A percentile compares a stretch with the other conserved stretches of the same genome.
Conservation (phyloP, 2,797 vertebrate species). For the Chloroceryle inda region DNA sequence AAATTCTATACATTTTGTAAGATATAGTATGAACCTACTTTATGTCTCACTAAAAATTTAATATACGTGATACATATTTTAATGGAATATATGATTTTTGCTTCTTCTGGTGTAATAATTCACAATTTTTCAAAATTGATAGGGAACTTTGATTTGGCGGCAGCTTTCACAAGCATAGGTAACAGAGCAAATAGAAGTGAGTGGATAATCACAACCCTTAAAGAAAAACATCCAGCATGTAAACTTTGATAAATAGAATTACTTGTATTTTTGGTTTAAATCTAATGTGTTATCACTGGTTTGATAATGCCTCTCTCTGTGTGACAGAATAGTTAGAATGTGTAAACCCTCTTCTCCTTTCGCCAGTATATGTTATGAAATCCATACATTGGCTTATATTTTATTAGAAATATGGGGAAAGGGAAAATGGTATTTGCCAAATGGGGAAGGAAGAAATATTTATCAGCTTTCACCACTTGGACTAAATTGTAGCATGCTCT, state of each 20-base stretch:
- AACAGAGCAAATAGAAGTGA: background rate
- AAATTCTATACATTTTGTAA: conserved; percentile 8
- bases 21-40: background rate
- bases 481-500: background rate
- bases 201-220: background rate
- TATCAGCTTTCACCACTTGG: background rate
- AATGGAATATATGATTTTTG: background rate
- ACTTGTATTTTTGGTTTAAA: background rate
- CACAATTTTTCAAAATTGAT: background rate
- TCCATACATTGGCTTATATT: background rate
- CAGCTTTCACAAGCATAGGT: background rate
- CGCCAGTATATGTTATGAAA: background rate
- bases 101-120: background rate
- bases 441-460: background rate
- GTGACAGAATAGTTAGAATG: background rate
- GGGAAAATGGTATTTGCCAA: conserved; percentile 3
- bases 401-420: background rate
- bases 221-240: background rate
- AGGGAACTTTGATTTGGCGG: background rate
- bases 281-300: background rate
- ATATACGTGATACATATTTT: background rate
- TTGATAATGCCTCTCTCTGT: background rate
- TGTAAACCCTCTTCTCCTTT: background rate
- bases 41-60: background rate
- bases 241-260: background rate